These are phyloP conservation scores for Allygus modestus DNA, from an alignment of 2,888 invertebrate species.

Conservation along the genomic window DNA sequence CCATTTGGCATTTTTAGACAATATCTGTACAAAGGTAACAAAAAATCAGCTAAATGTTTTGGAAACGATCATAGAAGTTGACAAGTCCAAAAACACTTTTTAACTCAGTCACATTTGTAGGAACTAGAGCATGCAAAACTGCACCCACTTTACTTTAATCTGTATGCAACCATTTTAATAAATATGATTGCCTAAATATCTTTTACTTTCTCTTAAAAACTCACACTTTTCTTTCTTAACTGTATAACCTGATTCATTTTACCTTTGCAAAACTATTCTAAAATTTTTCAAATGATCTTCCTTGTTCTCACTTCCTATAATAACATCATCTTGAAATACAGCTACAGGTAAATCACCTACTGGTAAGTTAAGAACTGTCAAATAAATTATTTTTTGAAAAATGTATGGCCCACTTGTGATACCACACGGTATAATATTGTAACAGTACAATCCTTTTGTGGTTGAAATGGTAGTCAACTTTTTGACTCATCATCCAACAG, in stretches of 20 bases:
- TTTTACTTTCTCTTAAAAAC: constrained; percentile 3
- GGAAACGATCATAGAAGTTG: neutral
- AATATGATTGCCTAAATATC: constrained; percentile 33
- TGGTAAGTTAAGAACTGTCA: neutral
- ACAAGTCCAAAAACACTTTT: constrained; percentile 14
- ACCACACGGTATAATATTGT: neutral
- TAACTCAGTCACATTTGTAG: neutral
- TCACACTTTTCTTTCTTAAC: constrained; percentile 11
- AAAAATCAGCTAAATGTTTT: neutral
- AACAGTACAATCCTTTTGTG: neutral
- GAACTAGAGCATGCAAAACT: neutral
- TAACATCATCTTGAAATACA: constrained; percentile 23
- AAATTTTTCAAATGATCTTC: constrained; percentile 26
- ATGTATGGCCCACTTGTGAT: constrained; percentile 3
- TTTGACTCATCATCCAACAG: constrained; percentile 1
- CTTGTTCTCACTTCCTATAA: neutral
- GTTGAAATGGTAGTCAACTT: constrained; percentile 12
- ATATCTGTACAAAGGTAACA: neutral
- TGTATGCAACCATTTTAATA: constrained; percentile 23
- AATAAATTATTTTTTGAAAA: constrained; percentile 7
- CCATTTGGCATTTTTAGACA: neutral
- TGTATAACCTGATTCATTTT: neutral
- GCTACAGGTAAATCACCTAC: neutral
- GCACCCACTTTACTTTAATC: neutral
- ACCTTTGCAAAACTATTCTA: neutral